Percentiles rank a stretch among this genome's conserved stretches.
Conservation (phyloP, 2,113 vertebrate genomes). For the Lathamus discolor region DNA sequence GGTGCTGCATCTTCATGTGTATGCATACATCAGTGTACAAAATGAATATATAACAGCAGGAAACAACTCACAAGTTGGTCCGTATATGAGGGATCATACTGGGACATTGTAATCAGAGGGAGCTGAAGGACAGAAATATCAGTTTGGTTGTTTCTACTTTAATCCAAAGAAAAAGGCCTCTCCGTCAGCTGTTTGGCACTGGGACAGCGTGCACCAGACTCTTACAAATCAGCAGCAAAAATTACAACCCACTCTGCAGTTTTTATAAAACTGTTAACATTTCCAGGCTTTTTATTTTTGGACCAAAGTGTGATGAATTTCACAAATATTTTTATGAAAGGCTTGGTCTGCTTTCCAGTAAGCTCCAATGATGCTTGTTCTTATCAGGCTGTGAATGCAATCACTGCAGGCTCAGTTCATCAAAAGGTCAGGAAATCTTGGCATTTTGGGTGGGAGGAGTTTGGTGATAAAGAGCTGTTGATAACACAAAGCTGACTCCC, state of each 20-base stretch:
- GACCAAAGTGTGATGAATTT: background rate
- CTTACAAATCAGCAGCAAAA: background rate
- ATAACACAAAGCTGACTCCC: background rate
- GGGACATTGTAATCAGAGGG: background rate
- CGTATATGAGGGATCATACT: background rate
- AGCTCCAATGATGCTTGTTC: background rate
- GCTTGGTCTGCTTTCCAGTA: background rate
- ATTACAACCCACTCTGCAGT: background rate
- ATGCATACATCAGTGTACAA: no score
- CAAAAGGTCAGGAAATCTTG: background rate
- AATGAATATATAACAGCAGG: rapidly evolving
- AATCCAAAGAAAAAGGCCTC: background rate
- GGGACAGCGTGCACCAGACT: background rate
- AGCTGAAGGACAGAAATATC: background rate
- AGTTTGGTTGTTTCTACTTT: background rate
- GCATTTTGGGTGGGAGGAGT: background rate
- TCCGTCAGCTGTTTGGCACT: background rate
- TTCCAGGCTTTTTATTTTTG: background rate
- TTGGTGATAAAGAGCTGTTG: background rate
- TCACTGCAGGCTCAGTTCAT: background rate
- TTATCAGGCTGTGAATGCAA: background rate
- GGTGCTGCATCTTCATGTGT: rapidly evolving
- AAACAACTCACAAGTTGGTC: background rate
- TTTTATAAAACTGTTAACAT: background rate
- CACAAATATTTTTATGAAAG: background rate